phyloP scores from a whole-genome alignment of 2,888 invertebrate genomes.

The Rhingia rostrata region DNA sequence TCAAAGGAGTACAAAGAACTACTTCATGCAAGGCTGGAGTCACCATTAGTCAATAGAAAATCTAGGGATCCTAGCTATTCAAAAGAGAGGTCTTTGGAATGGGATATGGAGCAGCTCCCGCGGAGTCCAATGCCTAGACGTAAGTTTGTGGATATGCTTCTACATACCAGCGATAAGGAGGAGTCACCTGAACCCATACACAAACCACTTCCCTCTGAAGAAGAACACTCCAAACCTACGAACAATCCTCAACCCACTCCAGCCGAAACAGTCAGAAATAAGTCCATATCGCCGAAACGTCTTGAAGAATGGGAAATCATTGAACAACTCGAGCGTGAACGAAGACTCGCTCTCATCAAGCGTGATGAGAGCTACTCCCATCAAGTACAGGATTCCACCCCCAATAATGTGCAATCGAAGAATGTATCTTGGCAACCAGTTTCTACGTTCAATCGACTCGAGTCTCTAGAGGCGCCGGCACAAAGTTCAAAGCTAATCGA shows the following conservation, averaged over 20 bases:
- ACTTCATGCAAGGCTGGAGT: slow-evolving; percentile 50
- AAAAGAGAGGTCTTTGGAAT: slow-evolving; percentile 75
- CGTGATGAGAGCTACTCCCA: slow-evolving; percentile 79
- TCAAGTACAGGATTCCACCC: slow-evolving; percentile 42
- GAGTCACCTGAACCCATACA: slow-evolving; percentile 18
- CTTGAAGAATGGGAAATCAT: slow-evolving; percentile 78
- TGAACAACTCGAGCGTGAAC: slow-evolving; percentile 80
- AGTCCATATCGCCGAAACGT: slow-evolving; percentile 38
- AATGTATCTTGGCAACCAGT: slow-evolving; percentile 15
- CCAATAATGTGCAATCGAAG: not conserved
- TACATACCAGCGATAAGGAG: slow-evolving; percentile 28
- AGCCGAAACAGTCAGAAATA: not conserved
- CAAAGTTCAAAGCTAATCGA: slow-evolving; percentile 61
- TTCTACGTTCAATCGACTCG: slow-evolving; percentile 26
- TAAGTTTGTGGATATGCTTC: slow-evolving; percentile 28
- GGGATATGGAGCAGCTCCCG: slow-evolving; percentile 80
- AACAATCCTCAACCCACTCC: not conserved
- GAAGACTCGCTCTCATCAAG: slow-evolving; percentile 79
- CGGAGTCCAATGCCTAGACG: slow-evolving; percentile 78
- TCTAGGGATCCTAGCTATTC: slow-evolving; percentile 30
- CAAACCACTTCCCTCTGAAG: not conserved
- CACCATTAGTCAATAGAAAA: slow-evolving; percentile 37
- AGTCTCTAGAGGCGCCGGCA: slow-evolving; percentile 40
- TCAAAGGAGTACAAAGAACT: slow-evolving; percentile 55
- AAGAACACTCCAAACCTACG: slow-evolving; percentile 16